Evolutionary conservation across 2,888 invertebrate species (phyloP).

Genomic region (Yponomeuta plumbellus): DNA sequence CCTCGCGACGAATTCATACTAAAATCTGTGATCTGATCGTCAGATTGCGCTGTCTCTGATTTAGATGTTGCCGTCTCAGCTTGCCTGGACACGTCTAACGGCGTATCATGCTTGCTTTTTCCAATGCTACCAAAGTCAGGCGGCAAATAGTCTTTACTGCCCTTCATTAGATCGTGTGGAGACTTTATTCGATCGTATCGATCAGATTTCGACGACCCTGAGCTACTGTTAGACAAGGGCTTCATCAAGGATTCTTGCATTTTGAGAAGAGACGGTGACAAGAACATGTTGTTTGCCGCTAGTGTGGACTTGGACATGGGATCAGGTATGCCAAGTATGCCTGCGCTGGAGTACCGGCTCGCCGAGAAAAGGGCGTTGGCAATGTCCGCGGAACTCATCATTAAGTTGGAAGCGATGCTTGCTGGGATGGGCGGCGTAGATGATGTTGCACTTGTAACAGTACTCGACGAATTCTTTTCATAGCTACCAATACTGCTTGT

Average conservation of each 20-base stretch:
- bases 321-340: constrained; percentile 82
- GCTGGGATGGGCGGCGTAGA: constrained; percentile 69
- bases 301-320: constrained; percentile 85
- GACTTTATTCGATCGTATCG: constrained; percentile 66
- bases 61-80: constrained; percentile 67
- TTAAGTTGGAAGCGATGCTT: constrained; percentile 76
- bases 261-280: constrained; percentile 84
- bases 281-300: constrained; percentile 86
- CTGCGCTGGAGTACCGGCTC: constrained; percentile 79
- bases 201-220: constrained; percentile 38
- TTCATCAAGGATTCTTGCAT: constrained; percentile 81
- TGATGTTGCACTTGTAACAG: constrained; percentile 62
- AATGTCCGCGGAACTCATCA: constrained; percentile 79
- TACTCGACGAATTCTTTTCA: constrained; percentile 65
- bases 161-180: constrained; percentile 49
- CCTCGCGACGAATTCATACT: constrained; percentile 54
- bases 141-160: constrained; percentile 68
- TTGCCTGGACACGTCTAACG: constrained; percentile 58
- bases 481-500: constrained; percentile 58
- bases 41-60: constrained; percentile 61
- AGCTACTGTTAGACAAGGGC: constrained; percentile 76
- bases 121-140: constrained; percentile 74
- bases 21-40: constrained; percentile 59
- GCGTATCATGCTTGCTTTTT: constrained; percentile 66
- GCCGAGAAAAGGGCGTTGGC: constrained; percentile 82